Base-by-base conservation (phyloP, 2,797 vertebrate species). In the Varecia variegata region DNA sequence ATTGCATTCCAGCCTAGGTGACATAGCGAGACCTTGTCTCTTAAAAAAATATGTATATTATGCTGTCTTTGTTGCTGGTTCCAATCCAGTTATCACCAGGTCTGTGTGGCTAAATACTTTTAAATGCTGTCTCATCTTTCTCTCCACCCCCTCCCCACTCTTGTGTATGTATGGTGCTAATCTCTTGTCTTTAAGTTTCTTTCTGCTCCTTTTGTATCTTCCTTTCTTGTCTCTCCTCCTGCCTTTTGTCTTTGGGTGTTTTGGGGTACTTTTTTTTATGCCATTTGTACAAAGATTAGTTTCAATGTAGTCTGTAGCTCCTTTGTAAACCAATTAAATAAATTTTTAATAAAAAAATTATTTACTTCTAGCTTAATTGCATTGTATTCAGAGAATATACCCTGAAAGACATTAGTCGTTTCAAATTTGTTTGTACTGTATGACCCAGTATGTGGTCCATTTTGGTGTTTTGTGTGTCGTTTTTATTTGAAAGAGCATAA, bases 201-300 rank as follows among this genome's bases (percentile, higher is more conserved):
- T 96, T 88, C 65, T 97, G 73, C 47, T 96, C 97, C 95, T 94
- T 95, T 95, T 96, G 60, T 95, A 92, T 96, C 95, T 96, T 95
- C 62, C 92, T 92, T 94, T 91, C 94, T 96, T 89, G 81, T 94
- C 76, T 97, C 62, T 93, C 73, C 54, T 45, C 77, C 40, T 82
- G 54, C 93, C 93, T 95, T 95, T 97, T 97, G 92, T 97, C 81
- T 97, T 93, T 95, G 92, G 96, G 88, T 97, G 47, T 97, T 93
- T 94, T 7, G 93, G 97, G 97, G 70, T 58, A 92, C 97, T 98
- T 98, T 83, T 74, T 71, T n/a, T 92, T 79, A 86, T 95, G 90
- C 96, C 97, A 97, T 98, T 98, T 98, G 98, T 98, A 98, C 98
- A 98, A 98, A 98, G 98, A 97, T 98, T 98, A 98, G 97, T 98